Evolutionary conservation across 2,113 vertebrate species (phyloP).

Genomic region (Chroicocephalus ridibundus): DNA sequence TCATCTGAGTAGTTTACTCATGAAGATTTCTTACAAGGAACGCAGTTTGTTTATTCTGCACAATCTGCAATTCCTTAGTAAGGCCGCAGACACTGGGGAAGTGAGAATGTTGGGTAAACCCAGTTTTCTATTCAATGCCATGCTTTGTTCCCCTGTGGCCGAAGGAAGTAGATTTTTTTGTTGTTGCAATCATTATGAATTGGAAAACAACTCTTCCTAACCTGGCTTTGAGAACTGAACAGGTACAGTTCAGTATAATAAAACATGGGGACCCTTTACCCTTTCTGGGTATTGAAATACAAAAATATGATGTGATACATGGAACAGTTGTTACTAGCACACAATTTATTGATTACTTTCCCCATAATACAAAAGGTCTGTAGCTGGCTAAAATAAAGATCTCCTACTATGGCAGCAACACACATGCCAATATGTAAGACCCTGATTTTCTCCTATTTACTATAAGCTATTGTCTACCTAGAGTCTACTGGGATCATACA

Average conservation of each 20-base stretch:
- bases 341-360: neutral
- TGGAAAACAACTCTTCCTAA: constrained; percentile 22
- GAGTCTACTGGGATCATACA: neutral
- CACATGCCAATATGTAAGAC: neutral
- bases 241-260: neutral
- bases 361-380: neutral
- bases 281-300: constrained; percentile 1
- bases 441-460: neutral
- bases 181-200: neutral
- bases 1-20: neutral
- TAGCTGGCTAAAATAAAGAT: neutral
- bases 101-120: neutral
- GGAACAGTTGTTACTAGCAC: neutral
- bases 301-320: constrained; percentile 47
- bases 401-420: neutral
- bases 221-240: neutral
- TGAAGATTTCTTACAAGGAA: neutral
- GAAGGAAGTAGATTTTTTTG: neutral
- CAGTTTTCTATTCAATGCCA: constrained; percentile 17
- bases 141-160: neutral
- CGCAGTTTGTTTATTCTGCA: neutral
- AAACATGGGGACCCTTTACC: neutral
- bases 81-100: neutral
- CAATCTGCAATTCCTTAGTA: neutral
- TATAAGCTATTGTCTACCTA: neutral